Conservation (phyloP, 2,888 invertebrate genomes). For the Ochropleura leucogaster region DNA sequence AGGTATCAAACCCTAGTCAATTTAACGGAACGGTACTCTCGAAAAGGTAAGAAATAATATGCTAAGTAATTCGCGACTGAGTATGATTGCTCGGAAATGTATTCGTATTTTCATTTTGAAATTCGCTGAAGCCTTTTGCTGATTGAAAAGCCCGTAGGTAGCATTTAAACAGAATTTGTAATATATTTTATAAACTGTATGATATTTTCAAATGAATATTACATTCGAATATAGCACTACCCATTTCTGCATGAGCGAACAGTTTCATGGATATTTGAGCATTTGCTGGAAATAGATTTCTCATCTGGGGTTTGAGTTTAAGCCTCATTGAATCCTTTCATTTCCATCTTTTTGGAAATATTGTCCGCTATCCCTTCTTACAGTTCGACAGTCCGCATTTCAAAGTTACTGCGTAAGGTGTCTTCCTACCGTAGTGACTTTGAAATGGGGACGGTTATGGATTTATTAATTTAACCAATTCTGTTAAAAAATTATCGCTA, state of each 20-base stretch:
- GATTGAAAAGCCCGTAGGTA: constrained; percentile 12
- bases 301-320: constrained; percentile 26
- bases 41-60: constrained; percentile 6
- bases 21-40: neutral
- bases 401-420: neutral
- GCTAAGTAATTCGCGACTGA: constrained; percentile 22
- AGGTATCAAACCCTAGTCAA: neutral
- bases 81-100: constrained; percentile 10
- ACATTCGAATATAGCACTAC: constrained; percentile 7
- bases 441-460: neutral
- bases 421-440: neutral
- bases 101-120: constrained; percentile 25
- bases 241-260: constrained; percentile 39
- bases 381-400: constrained; percentile 1
- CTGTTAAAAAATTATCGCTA: neutral
- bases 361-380: constrained; percentile 3
- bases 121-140: constrained; percentile 12
- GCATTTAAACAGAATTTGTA: neutral
- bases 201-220: constrained; percentile 7
- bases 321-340: constrained; percentile 44
- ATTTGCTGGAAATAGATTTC: constrained; percentile 31
- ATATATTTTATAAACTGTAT: neutral
- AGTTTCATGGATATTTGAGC: constrained; percentile 44
- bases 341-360: constrained; percentile 20
- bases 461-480: constrained; percentile 10